Percentiles rank a stretch among this genome's conserved stretches.
phyloP scores from a whole-genome alignment of 2,888 invertebrate genomes.

The Cotesia congregata region DNA sequence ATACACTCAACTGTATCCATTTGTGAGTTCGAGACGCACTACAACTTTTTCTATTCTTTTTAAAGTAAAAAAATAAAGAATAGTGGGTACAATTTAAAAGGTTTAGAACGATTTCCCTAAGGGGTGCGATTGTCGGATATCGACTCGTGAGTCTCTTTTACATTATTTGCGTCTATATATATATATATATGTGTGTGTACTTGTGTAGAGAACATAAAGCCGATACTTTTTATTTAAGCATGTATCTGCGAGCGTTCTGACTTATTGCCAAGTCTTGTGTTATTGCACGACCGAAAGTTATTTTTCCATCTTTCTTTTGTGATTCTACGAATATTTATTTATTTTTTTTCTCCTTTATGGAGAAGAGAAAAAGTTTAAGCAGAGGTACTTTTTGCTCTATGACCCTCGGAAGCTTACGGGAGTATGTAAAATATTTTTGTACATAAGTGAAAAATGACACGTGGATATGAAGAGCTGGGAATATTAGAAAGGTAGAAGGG shows the following conservation, averaged over 20 bases:
- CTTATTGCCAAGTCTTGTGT: conserved; percentile 54
- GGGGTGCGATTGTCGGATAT: conserved; percentile 55
- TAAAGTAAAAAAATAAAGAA: conserved; percentile 36
- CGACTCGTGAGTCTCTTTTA: conserved; percentile 21
- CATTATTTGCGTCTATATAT: conserved; percentile 2
- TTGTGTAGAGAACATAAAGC: background rate
- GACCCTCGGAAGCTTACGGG: conserved; percentile 8
- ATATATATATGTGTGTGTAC: background rate
- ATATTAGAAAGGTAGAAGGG: conserved; percentile 11
- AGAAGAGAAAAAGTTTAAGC: conserved; percentile 7
- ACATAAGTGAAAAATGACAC: conserved; percentile 54
- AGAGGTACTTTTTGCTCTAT: conserved; percentile 12
- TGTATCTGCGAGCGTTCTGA: conserved; percentile 45
- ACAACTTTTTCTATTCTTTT: conserved; percentile 44
- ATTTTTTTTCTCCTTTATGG: background rate
- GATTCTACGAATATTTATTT: conserved; percentile 31
- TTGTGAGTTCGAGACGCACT: conserved; percentile 47
- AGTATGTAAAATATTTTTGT: conserved; percentile 25
- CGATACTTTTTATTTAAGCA: conserved; percentile 14
- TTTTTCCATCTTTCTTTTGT: background rate
- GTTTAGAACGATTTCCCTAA: conserved; percentile 70
- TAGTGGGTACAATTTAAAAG: conserved; percentile 65
- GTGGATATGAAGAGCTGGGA: conserved; percentile 32
- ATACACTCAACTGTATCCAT: background rate
- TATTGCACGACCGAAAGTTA: conserved; percentile 40